Evolutionary conservation across 2,797 vertebrate species (phyloP), one percentile per base, ranked within the genome.

Genomic region (Orestias chungarensis): DNA sequence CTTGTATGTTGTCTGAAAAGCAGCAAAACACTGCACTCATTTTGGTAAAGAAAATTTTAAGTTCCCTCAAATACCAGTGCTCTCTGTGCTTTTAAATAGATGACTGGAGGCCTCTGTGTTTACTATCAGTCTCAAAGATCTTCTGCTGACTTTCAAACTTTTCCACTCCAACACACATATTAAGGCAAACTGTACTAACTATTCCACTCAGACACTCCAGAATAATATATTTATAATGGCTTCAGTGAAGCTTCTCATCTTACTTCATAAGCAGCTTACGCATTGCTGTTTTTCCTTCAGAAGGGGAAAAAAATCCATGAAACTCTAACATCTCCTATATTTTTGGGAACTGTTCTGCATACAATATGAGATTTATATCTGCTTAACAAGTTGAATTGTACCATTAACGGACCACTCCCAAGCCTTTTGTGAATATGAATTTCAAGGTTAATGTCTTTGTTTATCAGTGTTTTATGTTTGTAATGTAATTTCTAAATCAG

Each of bases 51-150:
- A 38, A 42, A 57, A 70, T 70, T 29, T 66, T 20, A 66, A 12
- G 33, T 50, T 66, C 18, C 23, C 66, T 11, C 57, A 66, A 76
- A 66, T 47, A 59, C 18, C 59, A 65, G 10, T 31, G 61, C 14
- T 43, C 40, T 66, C 44, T 59, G n/a, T n/a, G n/a, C n/a, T n/a
- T n/a, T n/a, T 44, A 18, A 70, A 49, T 65, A 25, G 15, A 40
- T 66, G 57, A 31, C 59, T 35, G 40, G 17, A 66, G 49, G 50
- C 27, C 33, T 65, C 11, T 57, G 50, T 25, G 59, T 25, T 9
- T 35, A 10, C n/a, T 27, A 5, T 4, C n/a, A 12, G 31, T 47
- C 64, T 25, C 27, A 33, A 23, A 64, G 20, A 8, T 6, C 14
- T 23, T 49, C 47, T 12, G 23, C 44, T 66, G 29, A n/a, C 38